These are phyloP conservation scores for Ibycter americanus DNA, from an alignment of 2,797 vertebrate species.

Conservation along the genomic window DNA sequence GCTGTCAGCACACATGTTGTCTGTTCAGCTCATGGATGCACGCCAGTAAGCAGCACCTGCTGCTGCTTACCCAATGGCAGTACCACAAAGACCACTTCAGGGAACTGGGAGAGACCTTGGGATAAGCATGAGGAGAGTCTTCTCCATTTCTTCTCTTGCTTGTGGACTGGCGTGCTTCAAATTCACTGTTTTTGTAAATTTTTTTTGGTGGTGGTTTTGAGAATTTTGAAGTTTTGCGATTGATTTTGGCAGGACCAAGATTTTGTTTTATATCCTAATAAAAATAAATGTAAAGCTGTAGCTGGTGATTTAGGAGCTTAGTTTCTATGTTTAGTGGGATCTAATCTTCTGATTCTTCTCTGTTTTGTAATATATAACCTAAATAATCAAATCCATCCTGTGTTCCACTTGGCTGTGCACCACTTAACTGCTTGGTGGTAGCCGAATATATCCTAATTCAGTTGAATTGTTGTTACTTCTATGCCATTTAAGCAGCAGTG, in stretches of 20 bases:
- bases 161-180: not conserved
- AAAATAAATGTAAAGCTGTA: not conserved
- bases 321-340: not conserved
- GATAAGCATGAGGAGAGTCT: not conserved
- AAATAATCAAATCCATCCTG: not conserved
- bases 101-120: not conserved
- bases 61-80: not conserved
- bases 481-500: slow-evolving; percentile 44
- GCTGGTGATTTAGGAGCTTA: not conserved
- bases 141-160: not conserved
- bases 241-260: not conserved
- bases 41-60: rapidly evolving
- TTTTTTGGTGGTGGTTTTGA: not conserved
- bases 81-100: not conserved
- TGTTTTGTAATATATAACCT: not conserved
- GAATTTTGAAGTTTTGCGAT: not conserved
- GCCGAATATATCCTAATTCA: slow-evolving; percentile 45
- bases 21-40: not conserved
- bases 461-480: slow-evolving; percentile 55
- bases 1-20: rapidly evolving
- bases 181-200: not conserved
- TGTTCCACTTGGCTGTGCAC: slow-evolving; percentile 24
- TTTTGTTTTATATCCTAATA: not conserved
- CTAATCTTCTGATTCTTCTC: slow-evolving; percentile 2
- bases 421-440: slow-evolving; percentile 48